phyloP scores from a whole-genome alignment of 2,113 vertebrate species.

The Centropus unirufus region DNA sequence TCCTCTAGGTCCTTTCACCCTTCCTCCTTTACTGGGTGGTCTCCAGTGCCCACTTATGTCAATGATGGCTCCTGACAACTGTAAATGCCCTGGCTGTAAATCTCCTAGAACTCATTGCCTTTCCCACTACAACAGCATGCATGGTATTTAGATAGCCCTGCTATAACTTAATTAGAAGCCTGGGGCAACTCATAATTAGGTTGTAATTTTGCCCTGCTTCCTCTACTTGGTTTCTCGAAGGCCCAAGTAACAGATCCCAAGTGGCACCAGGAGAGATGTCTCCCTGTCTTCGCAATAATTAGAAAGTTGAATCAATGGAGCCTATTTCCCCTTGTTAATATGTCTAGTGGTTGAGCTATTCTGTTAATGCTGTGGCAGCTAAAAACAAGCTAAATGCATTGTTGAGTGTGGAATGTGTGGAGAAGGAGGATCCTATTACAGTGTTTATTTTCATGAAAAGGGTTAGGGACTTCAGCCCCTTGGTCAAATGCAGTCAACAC shows the following conservation, averaged over 20 bases:
- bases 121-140: not conserved
- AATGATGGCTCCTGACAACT: not conserved
- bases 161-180: not conserved
- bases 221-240: not conserved
- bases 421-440: not conserved
- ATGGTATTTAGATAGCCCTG: not conserved
- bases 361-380: not conserved
- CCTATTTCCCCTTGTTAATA: not conserved
- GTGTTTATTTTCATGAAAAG: not conserved
- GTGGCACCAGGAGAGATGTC: not conserved
- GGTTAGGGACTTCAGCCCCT: not conserved
- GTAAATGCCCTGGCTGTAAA: not conserved
- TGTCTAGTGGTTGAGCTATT: not conserved
- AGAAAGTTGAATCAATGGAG: not conserved
- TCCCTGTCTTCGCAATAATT: not conserved
- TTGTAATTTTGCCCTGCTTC: not conserved
- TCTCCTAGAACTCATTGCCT: not conserved
- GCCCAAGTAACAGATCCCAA: not conserved
- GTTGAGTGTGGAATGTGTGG: not conserved
- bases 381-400: accelerated
- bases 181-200: not conserved
- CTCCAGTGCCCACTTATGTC: not conserved
- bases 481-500: not conserved
- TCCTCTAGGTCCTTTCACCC: not conserved
- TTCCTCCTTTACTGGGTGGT: not conserved